Conservation (phyloP, 64 coral and sea anemone species). For the Acropora tenuis region DNA sequence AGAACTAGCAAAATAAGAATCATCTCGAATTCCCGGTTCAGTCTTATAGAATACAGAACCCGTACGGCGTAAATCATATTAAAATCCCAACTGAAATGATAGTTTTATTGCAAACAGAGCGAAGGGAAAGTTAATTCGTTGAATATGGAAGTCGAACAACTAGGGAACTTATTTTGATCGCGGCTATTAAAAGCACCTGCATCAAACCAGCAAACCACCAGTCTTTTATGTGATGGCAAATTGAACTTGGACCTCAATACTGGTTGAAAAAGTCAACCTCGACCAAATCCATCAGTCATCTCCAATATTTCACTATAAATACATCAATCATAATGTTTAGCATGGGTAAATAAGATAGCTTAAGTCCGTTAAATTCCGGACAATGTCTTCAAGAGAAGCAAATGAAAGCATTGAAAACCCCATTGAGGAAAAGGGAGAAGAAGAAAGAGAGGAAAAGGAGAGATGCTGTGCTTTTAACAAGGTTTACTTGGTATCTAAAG, state of each 20-base stretch:
- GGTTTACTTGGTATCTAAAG: slow-evolving; percentile 84
- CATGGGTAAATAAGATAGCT: background rate
- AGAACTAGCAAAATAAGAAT: too few species aligned
- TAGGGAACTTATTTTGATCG: background rate
- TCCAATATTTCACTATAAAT: background rate
- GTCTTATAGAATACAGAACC: too few species aligned
- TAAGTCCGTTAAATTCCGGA: too few species aligned
- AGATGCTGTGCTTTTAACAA: slow-evolving; percentile 69
- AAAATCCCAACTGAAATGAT: too few species aligned
- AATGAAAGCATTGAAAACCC: background rate
- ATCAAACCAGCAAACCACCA: slow-evolving; percentile 40
- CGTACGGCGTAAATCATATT: too few species aligned
- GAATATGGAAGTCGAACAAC: background rate
- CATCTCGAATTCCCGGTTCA: too few species aligned
- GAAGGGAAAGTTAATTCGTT: too few species aligned
- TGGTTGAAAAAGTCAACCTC: background rate
- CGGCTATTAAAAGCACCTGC: slow-evolving; percentile 1
- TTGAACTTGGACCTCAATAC: slow-evolving; percentile 35
- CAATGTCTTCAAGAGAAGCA: slow-evolving; percentile 10
- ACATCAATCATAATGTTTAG: background rate
- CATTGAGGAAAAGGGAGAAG: slow-evolving; percentile 18
- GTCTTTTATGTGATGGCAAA: slow-evolving; percentile 1
- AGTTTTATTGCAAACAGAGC: too few species aligned
- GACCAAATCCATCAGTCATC: background rate
- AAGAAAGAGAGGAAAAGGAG: slow-evolving; percentile 26